Evolutionary conservation across 2,113 vertebrate species (phyloP).

Genomic region (Polyodon spathula): DNA sequence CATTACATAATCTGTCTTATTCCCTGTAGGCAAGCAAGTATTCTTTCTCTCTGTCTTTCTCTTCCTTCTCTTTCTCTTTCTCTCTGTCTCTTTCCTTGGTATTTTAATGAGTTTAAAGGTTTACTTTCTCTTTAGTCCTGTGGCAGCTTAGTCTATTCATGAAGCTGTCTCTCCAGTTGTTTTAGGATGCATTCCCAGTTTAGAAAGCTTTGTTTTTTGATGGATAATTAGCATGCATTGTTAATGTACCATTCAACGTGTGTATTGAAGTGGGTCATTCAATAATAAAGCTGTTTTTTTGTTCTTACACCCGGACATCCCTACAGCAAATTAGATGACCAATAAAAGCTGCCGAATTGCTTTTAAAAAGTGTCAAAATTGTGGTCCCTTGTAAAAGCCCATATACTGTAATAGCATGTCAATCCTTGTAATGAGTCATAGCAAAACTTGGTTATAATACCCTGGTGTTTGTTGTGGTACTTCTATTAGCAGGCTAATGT

Average conservation of each 20-base stretch:
- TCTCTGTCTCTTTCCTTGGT: background rate
- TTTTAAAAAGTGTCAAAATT: too few species aligned
- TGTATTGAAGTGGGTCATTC: background rate
- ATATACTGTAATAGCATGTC: too few species aligned
- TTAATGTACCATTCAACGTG: constrained; percentile 1
- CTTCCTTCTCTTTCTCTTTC: background rate
- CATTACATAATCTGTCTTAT: background rate
- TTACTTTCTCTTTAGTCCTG: background rate
- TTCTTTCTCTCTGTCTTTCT: constrained; percentile 3
- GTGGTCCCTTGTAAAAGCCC: too few species aligned
- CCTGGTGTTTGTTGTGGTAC: too few species aligned
- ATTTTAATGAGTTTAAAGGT: background rate
- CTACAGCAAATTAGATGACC: too few species aligned
- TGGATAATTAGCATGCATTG: background rate
- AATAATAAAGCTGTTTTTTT: too few species aligned
- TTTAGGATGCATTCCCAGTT: background rate
- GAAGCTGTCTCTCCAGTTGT: background rate
- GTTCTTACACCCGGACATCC: too few species aligned
- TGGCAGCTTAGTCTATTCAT: background rate
- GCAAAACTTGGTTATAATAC: too few species aligned
- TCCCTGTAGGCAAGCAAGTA: background rate
- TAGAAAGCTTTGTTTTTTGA: background rate
- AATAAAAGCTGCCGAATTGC: too few species aligned
- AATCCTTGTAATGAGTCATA: too few species aligned
- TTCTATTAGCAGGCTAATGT: too few species aligned